Percentiles rank a stretch among this genome's conserved stretches.
Evolutionary conservation across 2,113 vertebrate genomes (phyloP).

Genomic region (Crotophaga sulcirostris): DNA sequence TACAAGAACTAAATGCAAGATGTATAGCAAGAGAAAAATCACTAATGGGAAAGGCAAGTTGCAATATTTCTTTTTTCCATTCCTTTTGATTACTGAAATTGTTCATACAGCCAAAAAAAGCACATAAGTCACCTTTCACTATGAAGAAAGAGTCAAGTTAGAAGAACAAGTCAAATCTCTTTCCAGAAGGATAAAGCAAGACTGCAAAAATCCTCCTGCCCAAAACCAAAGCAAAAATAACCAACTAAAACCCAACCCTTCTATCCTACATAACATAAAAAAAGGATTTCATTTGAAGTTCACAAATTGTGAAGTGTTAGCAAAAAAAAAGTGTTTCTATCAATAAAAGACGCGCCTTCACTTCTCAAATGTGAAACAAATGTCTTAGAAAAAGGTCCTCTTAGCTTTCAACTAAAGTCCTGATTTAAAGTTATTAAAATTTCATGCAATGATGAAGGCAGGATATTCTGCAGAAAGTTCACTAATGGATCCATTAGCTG

Average conservation of each 20-base stretch:
- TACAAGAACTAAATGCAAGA: background rate
- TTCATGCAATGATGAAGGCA: background rate
- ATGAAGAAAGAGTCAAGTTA: background rate
- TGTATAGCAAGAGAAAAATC: background rate
- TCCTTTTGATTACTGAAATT: background rate
- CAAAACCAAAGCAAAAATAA: background rate
- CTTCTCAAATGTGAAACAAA: background rate
- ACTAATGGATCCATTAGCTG: constrained; percentile 23
- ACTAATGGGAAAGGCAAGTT: background rate
- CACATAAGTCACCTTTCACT: background rate
- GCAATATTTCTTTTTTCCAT: background rate
- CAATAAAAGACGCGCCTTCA: background rate
- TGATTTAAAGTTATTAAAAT: constrained; percentile 41
- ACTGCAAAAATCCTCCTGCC: background rate
- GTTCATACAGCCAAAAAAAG: background rate
- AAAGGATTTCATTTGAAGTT: background rate
- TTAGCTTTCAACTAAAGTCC: background rate
- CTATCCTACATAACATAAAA: background rate
- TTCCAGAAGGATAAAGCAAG: background rate
- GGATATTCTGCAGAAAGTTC: background rate
- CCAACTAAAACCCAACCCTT: background rate
- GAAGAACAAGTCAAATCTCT: background rate
- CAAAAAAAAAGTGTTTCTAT: background rate
- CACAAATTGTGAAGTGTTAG: background rate
- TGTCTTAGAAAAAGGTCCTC: background rate